Percentiles rank a stretch among this genome's conserved stretches.
Conservation (phyloP, 2,888 invertebrate genomes). For the Chaetogeoica ovagalla region DNA sequence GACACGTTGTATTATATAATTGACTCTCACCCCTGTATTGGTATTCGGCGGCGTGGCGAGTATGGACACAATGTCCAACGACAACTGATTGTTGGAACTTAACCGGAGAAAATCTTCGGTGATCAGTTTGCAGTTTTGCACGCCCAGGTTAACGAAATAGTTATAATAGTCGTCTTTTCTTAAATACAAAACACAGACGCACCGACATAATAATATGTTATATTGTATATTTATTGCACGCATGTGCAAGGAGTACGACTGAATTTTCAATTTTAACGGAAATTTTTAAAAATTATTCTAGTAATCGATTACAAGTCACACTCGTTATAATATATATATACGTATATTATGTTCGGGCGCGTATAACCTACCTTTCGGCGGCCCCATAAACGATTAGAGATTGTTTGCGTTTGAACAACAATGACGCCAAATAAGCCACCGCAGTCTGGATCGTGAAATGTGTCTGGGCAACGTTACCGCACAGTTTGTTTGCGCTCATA, state of each 20-base stretch:
- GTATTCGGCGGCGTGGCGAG: constrained; percentile 80
- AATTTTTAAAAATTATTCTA: no score
- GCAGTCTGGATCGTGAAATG: constrained; percentile 51
- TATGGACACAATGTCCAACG: constrained; percentile 68
- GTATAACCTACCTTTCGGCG: constrained; percentile 22
- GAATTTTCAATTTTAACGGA: no score
- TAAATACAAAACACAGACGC: constrained; percentile 24
- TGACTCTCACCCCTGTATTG: constrained; percentile 67
- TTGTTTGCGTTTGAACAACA: constrained; percentile 48
- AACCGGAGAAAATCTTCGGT: constrained; percentile 56
- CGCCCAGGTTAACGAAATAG: constrained; percentile 71
- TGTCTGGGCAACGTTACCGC: constrained; percentile 50
- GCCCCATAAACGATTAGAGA: constrained; percentile 37
- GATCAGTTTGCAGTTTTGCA: constrained; percentile 60
- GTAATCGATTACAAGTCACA: no score
- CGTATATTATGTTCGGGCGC: not conserved
- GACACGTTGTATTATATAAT: not conserved
- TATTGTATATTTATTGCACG: no score
- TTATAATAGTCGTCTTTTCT: constrained; percentile 70
- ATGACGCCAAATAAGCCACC: constrained; percentile 51
- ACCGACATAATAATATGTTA: not conserved
- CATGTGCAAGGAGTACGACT: not conserved
- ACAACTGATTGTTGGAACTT: constrained; percentile 56
- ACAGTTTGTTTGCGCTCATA: constrained; percentile 66
- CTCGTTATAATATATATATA: not conserved